phyloP scores from a whole-genome alignment of 2,113 vertebrate genomes.

The Nannospalax galili region DNA sequence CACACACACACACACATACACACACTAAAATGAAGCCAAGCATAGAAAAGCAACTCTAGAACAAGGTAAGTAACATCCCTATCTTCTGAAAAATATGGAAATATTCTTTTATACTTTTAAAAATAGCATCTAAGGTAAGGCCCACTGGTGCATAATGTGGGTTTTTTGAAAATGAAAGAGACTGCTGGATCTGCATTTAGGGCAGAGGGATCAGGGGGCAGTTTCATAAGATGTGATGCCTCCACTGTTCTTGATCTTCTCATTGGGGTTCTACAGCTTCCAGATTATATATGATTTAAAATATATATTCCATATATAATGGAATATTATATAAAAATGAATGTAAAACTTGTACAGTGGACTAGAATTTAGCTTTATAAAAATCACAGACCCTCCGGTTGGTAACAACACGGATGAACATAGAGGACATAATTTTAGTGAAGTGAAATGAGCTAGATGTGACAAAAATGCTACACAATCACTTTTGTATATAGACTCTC shows the following conservation, averaged over 20 bases:
- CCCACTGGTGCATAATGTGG: neutral
- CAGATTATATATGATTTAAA: no score
- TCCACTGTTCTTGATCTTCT: neutral
- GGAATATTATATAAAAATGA: neutral
- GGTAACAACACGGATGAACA: neutral
- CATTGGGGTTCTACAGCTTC: constrained; percentile 37
- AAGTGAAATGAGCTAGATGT: neutral
- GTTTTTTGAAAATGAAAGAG: constrained; percentile 40
- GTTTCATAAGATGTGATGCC: neutral
- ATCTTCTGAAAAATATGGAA: neutral
- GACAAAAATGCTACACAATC: neutral
- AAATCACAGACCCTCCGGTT: neutral
- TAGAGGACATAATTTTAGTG: neutral
- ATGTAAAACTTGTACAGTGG: neutral
- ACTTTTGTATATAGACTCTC: neutral
- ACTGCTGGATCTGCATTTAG: neutral
- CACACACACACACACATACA: no score
- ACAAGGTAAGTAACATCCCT: neutral
- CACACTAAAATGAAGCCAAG: neutral
- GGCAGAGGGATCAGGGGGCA: neutral
- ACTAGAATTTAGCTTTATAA: neutral
- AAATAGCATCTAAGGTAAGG: neutral
- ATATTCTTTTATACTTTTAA: constrained; percentile 6
- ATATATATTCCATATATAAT: neutral
- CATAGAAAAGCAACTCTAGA: neutral